Evolutionary conservation across 2,113 vertebrate species (phyloP).

Genomic region (Pelecanus crispus): DNA sequence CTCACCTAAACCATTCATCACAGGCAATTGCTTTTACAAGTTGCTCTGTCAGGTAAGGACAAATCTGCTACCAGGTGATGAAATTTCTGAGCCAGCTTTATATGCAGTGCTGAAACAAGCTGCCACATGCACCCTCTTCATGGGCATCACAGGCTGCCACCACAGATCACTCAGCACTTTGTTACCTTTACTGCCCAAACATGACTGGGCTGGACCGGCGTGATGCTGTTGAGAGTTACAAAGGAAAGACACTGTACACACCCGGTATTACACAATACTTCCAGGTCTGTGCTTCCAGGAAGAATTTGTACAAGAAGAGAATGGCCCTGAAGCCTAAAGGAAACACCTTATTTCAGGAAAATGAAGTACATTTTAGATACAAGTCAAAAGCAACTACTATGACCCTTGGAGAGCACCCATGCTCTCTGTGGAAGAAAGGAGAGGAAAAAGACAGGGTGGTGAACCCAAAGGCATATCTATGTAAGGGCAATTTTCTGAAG

Average conservation of each 20-base stretch:
- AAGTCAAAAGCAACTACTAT: background rate
- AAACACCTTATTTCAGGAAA: background rate
- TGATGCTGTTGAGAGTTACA: background rate
- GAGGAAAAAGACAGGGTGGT: background rate
- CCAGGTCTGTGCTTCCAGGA: background rate
- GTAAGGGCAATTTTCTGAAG: background rate
- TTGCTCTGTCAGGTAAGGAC: background rate
- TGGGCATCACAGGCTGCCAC: background rate
- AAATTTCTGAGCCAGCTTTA: background rate
- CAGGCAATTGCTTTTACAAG: background rate
- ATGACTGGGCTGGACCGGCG: background rate
- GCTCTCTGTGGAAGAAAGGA: background rate
- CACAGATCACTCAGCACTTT: background rate
- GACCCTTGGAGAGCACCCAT: background rate
- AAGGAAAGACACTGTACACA: background rate
- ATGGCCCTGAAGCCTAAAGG: background rate
- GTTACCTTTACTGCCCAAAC: background rate
- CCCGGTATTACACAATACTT: background rate
- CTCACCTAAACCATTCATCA: background rate
- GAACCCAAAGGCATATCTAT: background rate
- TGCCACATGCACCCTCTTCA: background rate
- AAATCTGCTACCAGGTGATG: background rate
- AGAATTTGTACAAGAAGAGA: background rate
- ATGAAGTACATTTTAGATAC: background rate
- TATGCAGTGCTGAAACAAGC: background rate